Evolutionary conservation across 2,797 vertebrate species (phyloP), one percentile per base, ranked within the genome.

Genomic region (Eidolon dupreanum): DNA sequence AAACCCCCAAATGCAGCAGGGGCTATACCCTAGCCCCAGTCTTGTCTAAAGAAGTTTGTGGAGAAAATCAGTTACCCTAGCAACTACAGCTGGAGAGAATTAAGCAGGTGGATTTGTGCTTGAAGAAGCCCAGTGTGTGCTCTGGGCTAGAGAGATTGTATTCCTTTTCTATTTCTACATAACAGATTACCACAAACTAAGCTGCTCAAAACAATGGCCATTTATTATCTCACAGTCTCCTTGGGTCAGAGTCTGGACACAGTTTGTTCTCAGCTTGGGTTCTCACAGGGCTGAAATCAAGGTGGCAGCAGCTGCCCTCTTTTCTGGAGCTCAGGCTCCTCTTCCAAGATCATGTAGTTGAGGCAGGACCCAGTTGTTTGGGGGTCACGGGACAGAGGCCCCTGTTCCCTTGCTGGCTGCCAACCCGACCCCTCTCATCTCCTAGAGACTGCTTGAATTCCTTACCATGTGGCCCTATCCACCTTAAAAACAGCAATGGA

Each of bases 71-170:
- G 95, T 96, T 98, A 71, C 89, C 89, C 97, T 91, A 83, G 71
- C 94, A 97, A 82, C 87, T 97, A 77, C 98, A 98, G 97, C 97
- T 98, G 98, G 97, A 81, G 84, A 95, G 89, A 63, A 97, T 98
- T 98, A 98, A 97, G 98, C 98, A 98, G 98, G 98, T 98, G 98
- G 93, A 98, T 98, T 97, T 97, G 93, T 97, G 78, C 93, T 93
- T 95, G 84, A 78, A 73, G 96, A 92, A 95, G 66, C 57, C 86
- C 51, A 74, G 59, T 0, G 0, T 36, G 6, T 90, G 94, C 96
- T 89, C 89, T 96, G 96, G 46, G 15, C 83, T 98, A 63, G 10
- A 86, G 61, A 94, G 81, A 93, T 73, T 81, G 90, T 61, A 65
- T 94, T 97, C 11, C 46, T 92, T 94, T 93, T 96, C 93, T 79